Evolutionary conservation across 2,113 vertebrate species (phyloP).

Genomic region (Epinephelus moara): DNA sequence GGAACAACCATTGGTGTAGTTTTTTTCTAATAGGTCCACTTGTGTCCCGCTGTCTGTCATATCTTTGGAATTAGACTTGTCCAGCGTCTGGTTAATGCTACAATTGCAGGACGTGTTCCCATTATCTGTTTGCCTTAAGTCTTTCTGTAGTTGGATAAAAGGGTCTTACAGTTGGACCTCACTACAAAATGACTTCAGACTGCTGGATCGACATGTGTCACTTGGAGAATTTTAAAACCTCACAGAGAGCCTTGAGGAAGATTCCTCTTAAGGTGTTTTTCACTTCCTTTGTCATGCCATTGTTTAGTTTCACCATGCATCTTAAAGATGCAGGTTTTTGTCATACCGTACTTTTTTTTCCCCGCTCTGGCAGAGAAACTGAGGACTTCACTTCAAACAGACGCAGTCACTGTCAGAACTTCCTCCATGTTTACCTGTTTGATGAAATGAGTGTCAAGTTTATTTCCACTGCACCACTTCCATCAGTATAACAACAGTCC

Average conservation of each 20-base stretch:
- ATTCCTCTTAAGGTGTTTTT: neutral
- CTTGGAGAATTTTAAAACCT: slow-evolving; percentile 5
- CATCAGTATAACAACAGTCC: neutral
- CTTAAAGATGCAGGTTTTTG: neutral
- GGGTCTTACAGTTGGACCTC: neutral
- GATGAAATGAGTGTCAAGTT: neutral
- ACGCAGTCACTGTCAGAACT: neutral
- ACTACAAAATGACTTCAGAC: neutral
- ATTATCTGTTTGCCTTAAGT: slow-evolving; percentile 26
- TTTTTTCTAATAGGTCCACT: slow-evolving; percentile 17
- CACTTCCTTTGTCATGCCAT: neutral
- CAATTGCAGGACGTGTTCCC: slow-evolving; percentile 1
- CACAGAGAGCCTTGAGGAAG: neutral
- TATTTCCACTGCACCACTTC: neutral
- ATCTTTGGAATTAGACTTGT: slow-evolving; percentile 26
- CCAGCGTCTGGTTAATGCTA: slow-evolving; percentile 15
- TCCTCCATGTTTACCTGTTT: neutral
- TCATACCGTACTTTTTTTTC: neutral
- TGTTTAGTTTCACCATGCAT: neutral
- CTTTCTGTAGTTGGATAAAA: slow-evolving; percentile 4
- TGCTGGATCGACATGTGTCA: slow-evolving; percentile 8
- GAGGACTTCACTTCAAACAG: neutral
- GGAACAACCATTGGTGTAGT: neutral
- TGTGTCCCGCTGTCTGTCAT: slow-evolving; percentile 9
- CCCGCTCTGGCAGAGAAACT: too few species aligned